Base-by-base conservation (phyloP, 2,888 invertebrate genomes). In the Volucella inflata region DNA sequence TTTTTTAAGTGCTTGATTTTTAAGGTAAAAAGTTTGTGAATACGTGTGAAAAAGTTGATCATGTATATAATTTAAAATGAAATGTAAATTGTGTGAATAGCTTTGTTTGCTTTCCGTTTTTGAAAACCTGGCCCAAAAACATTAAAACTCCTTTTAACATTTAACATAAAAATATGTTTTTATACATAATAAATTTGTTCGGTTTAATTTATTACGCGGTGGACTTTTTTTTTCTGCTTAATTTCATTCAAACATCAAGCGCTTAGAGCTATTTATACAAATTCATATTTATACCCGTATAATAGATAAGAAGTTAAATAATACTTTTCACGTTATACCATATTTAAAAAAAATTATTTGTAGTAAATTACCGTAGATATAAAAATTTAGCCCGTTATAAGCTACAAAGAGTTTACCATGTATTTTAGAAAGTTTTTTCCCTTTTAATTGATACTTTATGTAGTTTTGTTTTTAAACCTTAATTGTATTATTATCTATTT, bases 41-140 rank as follows among this genome's bases (percentile, higher is more conserved):
- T 53, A 53, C 30, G 59, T 80, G 77, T 82, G 70, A 81, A 70
- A 53, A 75, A 64, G n/a, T 40, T 57, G 57, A 65, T 14, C 53
- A 42, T n/a, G 57, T 64, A 46, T 70, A 55, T 62, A 44, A 36
- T 40, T 55, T 57, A 50, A 44, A 68, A 70, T 21, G 57, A 80
- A 44, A 14, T 75, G 70, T 85, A 76, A 65, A 85, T 76, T 85
- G 51, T 85, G 80, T 85, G 71, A 71, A 84, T 84, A 84, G 84
- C 71, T 70, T 59, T 46, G 76, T 81, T 72, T 50, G 14, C 44
- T 30, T 59, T 80, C 65, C 17, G 55, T 53, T 64, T 70, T 65
- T 30, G n/a, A 57, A 36, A 36, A 21, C 1, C 3, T 16, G 16
- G 36, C 36, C 17, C 36, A 38, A 42, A 38, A 60, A n/a, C 10